Evolutionary conservation across 1,140 invertebrate genomes (phyloP).

Genomic region (Acromyrmex charruanus): DNA sequence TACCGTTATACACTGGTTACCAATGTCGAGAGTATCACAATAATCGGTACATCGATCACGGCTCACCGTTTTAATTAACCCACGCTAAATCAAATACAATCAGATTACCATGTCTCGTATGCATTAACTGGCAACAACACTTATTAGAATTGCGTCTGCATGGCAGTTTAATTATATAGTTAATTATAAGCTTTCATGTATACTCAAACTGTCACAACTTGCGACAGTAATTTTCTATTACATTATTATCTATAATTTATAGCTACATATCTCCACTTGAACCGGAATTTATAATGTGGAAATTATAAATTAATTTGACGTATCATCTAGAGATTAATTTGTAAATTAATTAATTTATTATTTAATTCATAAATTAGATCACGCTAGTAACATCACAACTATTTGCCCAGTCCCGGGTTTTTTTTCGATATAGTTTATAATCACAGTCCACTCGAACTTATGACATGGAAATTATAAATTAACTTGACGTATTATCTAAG

Average conservation of each 20-base stretch:
- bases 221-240: conserved; percentile 17
- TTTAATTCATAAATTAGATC: neutral
- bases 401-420: too few relatives aligned
- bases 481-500: neutral
- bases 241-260: conserved; percentile 14
- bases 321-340: neutral
- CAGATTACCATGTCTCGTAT: conserved; percentile 36
- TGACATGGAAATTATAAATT: neutral
- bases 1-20: conserved; percentile 71
- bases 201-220: neutral
- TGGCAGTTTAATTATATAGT: neutral
- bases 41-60: conserved; percentile 62
- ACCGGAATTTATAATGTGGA: neutral
- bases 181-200: neutral
- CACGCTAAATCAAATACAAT: conserved; percentile 55
- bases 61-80: conserved; percentile 64
- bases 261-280: neutral
- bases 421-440: too few relatives aligned
- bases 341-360: too few relatives aligned
- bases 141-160: conserved; percentile 9
- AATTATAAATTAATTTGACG: conserved; percentile 15
- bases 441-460: neutral
- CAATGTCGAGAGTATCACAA: conserved; percentile 55
- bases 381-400: neutral
- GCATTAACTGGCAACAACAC: conserved; percentile 15